Base-by-base conservation (phyloP, 30 jellyfish, hydroid and myxozoan species). In the Morbakka virulenta region DNA sequence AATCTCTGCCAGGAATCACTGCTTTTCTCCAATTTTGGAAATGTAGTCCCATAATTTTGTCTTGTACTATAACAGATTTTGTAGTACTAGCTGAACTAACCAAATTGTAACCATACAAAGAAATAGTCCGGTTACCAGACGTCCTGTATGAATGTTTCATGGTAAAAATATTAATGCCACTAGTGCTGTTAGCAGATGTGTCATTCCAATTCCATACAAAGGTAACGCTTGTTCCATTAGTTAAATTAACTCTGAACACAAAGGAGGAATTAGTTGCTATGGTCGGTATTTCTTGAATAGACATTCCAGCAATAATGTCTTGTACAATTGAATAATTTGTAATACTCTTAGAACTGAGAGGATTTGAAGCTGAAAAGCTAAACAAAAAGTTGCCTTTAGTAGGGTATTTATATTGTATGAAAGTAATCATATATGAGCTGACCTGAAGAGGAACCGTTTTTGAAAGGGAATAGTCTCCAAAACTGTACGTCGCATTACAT, bases 41-140 rank as follows among this genome's bases (percentile, higher is more conserved):
- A 24, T 66, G 41, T 57, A 84, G 62, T 14, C 95, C 95, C 52
- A 29, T 28, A 28, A 91, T 84, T 27, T 62, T 41, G 57, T 91
- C 98, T 57, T 83, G 96, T n/a, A 91, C 93, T 63, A 50, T 87
- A 23, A 74, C 32, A 27, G 65, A 31, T 3, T 17, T 36, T 0
- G 81, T 24, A 52, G 77, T 26, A 3, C 69, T 84, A 48, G 49
- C 33, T 62, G 57, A 24, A 62, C 96, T 91, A 34, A 91, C 85
- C 69, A 62, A 12, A 86, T 91, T 91, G 68, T 28, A 84, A 17
- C 90, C 74, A 27, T 34, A 64, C n/a, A 80, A 77, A 22, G 61
- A 23, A n/a, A 91, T 75, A 9, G 98, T 91, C 17, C 93, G 75
- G 72, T 91, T 91, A 47, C 96, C 96, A 24, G 35, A 83, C 20